phyloP scores from a whole-genome alignment of 2,113 vertebrate species.

The Psittacula cyanocephala region DNA sequence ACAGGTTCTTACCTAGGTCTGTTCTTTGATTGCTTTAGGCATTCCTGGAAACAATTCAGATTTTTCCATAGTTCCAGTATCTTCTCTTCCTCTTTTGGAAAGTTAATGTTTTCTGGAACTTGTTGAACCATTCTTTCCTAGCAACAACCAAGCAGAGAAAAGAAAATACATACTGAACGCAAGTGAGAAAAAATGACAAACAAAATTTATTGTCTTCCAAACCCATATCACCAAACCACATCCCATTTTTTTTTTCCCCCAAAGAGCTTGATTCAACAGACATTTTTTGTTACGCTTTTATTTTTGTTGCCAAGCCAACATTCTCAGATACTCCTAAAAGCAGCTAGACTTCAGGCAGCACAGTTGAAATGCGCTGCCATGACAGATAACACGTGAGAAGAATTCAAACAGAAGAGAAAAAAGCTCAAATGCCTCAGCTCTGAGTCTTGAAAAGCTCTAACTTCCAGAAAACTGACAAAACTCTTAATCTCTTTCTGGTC shows the following conservation, averaged over 20 bases:
- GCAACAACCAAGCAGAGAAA: not conserved
- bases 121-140: slow-evolving; percentile 86
- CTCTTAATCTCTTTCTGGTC: not conserved
- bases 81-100: slow-evolving; percentile 91
- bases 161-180: not conserved
- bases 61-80: slow-evolving; percentile 86
- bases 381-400: not conserved
- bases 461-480: not conserved
- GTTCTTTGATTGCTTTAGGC: slow-evolving; percentile 92
- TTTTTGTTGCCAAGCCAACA: not conserved
- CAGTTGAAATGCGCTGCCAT: not conserved
- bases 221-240: not conserved
- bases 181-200: not conserved
- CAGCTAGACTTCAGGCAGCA: not conserved
- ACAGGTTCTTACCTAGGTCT: slow-evolving; percentile 82
- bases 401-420: not conserved
- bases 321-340: not conserved
- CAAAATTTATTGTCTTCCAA: not conserved
- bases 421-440: not conserved
- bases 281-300: not conserved
- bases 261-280: not conserved
- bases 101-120: slow-evolving; percentile 89
- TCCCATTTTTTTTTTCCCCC: not conserved
- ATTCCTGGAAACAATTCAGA: slow-evolving; percentile 91
- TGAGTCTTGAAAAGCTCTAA: not conserved